These are phyloP conservation scores for Clarias pachynema DNA, from an alignment of 2,797 vertebrate species.

Conservation along the genomic window DNA sequence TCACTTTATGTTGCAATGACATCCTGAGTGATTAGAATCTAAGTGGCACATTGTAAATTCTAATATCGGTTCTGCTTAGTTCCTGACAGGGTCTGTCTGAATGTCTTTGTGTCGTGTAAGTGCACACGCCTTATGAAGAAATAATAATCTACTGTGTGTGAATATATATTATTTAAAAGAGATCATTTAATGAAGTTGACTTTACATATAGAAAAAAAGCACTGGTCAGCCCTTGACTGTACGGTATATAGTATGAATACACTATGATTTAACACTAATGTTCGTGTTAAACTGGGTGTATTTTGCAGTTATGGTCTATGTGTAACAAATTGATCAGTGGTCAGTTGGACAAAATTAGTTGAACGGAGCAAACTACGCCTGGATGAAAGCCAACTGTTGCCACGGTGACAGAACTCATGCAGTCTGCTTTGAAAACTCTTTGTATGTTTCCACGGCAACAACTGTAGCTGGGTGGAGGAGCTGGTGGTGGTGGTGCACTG, in stretches of 20 bases:
- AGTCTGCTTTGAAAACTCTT: slow-evolving; percentile 74
- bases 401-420: slow-evolving; percentile 76
- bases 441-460: slow-evolving; percentile 84
- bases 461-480: slow-evolving; percentile 69
- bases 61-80: slow-evolving; percentile 46
- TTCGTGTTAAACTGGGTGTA: neutral
- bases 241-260: neutral
- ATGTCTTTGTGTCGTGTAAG: slow-evolving; percentile 40
- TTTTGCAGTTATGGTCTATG: slow-evolving; percentile 35
- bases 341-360: slow-evolving; percentile 53
- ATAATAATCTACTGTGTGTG: neutral
- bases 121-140: neutral
- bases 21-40: slow-evolving; percentile 44
- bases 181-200: slow-evolving; percentile 13
- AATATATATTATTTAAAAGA: neutral
- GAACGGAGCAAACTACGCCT: slow-evolving; percentile 57
- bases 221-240: neutral
- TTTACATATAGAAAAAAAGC: slow-evolving; percentile 31
- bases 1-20: slow-evolving; percentile 21
- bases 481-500: slow-evolving; percentile 43
- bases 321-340: slow-evolving; percentile 48
- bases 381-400: slow-evolving; percentile 79
- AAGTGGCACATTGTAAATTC: slow-evolving; percentile 43
- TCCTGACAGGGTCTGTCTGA: slow-evolving; percentile 42
- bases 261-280: neutral